Evolutionary conservation across 1,140 invertebrate genomes (phyloP), one percentile per base, ranked within the genome.

Genomic region (Drosophila bocki): DNA sequence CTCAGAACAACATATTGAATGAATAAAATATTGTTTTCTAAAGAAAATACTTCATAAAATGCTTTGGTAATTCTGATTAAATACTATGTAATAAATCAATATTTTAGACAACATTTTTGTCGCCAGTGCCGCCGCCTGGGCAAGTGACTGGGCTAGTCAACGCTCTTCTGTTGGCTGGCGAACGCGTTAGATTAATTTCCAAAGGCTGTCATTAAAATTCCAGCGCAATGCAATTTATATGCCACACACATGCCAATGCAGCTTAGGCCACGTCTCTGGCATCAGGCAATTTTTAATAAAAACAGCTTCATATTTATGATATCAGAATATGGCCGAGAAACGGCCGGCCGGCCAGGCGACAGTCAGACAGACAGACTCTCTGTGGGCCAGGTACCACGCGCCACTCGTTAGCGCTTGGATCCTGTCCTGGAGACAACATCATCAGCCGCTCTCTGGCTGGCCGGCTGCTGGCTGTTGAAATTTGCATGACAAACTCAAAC

Each of bases 131-230:
- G 4, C n/a, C 1, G 42, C 17, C 4, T 29, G 57, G 45, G 41
- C 59, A 15, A 44, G 56, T 9, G 71, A 60, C 75, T 78, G 75
- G 67, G 75, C 60, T 78, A 78, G 65, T 58, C 74, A 51, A 56
- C 50, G 37, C 48, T 61, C 63, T 78, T 78, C 74, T 69, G 75
- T 69, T 59, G 15, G 57, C 65, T 53, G 82, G 63, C 81, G 68
- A 83, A 62, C 82, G 85, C 67, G 86, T 90, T 90, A 90, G 85
- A 90, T 90, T 90, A 88, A 88, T 88, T 88, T 88, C 81, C 85
- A 88, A 90, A 88, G 85, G 85, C 85, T 88, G 85, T 88, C 85
- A 88, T 88, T 88, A 88, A 88, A 88, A 88, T 88, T 88, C 85
- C 85, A 88, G 64, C 82, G 81, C 74, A 80, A 79, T 85, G 85